A percentile compares a stretch with the other conserved stretches of the same genome.
These are phyloP conservation scores for Camponotus vicinus DNA, from an alignment of 1,140 invertebrate species.

Conservation along the genomic window DNA sequence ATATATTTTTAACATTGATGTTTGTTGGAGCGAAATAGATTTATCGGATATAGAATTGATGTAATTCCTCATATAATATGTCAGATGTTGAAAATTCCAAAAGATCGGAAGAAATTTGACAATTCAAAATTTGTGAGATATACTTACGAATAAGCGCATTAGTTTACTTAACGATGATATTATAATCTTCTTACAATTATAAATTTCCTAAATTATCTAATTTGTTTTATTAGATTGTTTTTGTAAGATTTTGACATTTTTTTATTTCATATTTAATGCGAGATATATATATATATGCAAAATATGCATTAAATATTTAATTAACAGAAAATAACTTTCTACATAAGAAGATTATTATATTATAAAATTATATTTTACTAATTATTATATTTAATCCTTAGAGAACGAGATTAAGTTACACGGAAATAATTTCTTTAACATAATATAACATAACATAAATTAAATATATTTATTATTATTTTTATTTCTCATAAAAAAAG, in stretches of 20 bases:
- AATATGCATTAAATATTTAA: background rate
- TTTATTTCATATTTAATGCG: background rate
- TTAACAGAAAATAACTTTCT: background rate
- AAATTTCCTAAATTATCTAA: background rate
- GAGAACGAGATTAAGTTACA: background rate
- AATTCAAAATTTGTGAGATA: background rate
- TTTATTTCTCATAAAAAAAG: background rate
- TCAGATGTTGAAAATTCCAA: conserved; percentile 13
- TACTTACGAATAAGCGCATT: background rate
- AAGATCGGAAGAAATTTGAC: background rate
- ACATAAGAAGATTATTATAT: background rate
- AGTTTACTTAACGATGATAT: background rate
- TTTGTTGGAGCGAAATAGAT: conserved; percentile 5
- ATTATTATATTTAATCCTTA: background rate
- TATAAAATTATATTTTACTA: background rate
- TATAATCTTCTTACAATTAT: background rate
- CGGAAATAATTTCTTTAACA: background rate
- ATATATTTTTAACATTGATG: background rate
- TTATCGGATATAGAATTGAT: conserved; percentile 44
- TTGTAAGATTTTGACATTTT: background rate
- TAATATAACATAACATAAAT: background rate
- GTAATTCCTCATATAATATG: conserved; percentile 13
- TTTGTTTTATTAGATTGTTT: background rate
- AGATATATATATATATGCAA: background rate
- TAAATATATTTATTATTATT: background rate